Evolutionary conservation across 2,113 vertebrate genomes (phyloP).

Genomic region (Podocnemis expansa): DNA sequence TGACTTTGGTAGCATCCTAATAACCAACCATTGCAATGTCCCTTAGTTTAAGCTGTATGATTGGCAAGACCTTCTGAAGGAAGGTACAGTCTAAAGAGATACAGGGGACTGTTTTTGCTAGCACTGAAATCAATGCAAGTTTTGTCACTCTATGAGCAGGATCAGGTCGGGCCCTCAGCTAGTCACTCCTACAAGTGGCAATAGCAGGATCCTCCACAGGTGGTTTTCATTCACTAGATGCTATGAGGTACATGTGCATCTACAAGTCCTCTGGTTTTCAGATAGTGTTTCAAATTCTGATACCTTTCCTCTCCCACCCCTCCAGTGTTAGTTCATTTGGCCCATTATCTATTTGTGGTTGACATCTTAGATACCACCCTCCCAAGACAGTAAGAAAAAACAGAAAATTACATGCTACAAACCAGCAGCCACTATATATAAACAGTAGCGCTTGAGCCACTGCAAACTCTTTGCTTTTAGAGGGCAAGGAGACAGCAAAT

Average conservation of each 20-base stretch:
- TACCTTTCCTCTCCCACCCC: too few relatives aligned
- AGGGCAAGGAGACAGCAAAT: background rate
- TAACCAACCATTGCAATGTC: background rate
- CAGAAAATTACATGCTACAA: background rate
- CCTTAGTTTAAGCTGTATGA: background rate
- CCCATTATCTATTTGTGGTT: background rate
- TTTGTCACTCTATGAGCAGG: background rate
- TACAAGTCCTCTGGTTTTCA: background rate
- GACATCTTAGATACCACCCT: background rate
- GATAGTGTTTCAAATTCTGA: background rate
- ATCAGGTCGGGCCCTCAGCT: background rate
- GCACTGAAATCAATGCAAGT: background rate
- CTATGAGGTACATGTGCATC: background rate
- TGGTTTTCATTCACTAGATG: background rate
- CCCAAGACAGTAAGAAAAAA: background rate
- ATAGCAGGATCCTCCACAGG: background rate
- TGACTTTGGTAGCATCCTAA: too few relatives aligned
- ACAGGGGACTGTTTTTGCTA: background rate
- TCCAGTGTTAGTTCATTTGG: background rate
- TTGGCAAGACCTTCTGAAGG: background rate
- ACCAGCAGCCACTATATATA: background rate
- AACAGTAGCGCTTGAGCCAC: background rate
- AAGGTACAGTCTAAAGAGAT: background rate
- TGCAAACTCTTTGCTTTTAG: background rate
- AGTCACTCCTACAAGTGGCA: background rate